Evolutionary conservation across 2,797 vertebrate species (phyloP).

Genomic region (Leuciscus waleckii): DNA sequence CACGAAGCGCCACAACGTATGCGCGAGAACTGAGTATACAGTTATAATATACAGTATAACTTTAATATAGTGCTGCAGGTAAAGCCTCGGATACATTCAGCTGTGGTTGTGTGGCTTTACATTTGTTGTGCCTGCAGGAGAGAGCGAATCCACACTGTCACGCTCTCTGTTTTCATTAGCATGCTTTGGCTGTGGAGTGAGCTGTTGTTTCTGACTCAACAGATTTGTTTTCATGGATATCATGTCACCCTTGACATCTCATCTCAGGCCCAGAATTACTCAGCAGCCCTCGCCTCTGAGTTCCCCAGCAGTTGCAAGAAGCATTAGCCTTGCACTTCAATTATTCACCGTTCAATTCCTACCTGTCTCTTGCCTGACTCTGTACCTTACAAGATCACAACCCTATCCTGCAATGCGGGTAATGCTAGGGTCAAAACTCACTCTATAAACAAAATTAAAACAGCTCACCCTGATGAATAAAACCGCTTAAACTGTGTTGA

Average conservation of each 20-base stretch:
- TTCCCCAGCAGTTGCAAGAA: constrained; percentile 34
- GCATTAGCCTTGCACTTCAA: constrained; percentile 19
- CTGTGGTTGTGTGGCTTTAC: constrained; percentile 24
- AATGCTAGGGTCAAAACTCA: constrained; percentile 42
- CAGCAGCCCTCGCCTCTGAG: constrained; percentile 8
- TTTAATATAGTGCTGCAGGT: neutral
- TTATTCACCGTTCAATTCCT: constrained; percentile 42
- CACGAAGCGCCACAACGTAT: too few species aligned
- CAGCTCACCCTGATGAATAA: constrained; percentile 24
- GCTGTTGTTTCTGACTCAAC: constrained; percentile 51
- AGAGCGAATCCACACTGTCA: constrained; percentile 28
- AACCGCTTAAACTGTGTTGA: neutral
- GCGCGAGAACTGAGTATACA: too few species aligned
- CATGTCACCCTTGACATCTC: constrained; percentile 51
- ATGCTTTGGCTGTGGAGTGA: constrained; percentile 37
- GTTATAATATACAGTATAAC: too few species aligned
- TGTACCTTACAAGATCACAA: constrained; percentile 24
- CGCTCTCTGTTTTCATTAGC: constrained; percentile 47
- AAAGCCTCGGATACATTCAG: constrained; percentile 1
- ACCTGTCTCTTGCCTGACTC: constrained; percentile 21
- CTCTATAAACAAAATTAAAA: constrained; percentile 36
- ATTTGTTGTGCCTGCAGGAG: constrained; percentile 29
- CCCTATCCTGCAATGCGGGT: neutral
- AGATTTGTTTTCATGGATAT: constrained; percentile 54
- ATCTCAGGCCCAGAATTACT: constrained; percentile 56